Evolutionary conservation across 2,113 vertebrate genomes (phyloP).

Genomic region (Condylura cristata): DNA sequence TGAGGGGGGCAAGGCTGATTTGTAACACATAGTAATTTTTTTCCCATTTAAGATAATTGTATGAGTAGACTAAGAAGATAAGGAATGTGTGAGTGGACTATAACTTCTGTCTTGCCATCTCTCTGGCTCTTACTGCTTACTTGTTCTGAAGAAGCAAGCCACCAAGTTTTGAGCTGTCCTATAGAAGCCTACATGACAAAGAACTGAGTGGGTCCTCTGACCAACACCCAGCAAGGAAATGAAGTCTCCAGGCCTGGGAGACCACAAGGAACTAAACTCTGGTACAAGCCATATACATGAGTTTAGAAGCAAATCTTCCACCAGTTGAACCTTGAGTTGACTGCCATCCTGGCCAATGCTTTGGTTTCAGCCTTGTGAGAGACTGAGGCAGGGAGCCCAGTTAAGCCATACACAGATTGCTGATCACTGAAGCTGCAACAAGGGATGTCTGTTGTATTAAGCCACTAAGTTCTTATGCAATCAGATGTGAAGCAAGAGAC

Average conservation of each 20-base stretch:
- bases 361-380: background rate
- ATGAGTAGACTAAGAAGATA: too few relatives aligned
- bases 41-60: constrained; percentile 31
- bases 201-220: background rate
- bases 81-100: background rate
- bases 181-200: background rate
- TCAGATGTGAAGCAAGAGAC: background rate
- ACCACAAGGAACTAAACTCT: background rate
- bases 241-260: background rate
- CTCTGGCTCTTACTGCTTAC: background rate
- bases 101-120: background rate
- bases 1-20: background rate
- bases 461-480: background rate
- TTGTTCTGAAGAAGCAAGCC: background rate
- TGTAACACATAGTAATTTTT: constrained; percentile 4
- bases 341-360: background rate
- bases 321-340: background rate
- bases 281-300: background rate
- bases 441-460: constrained; percentile 23
- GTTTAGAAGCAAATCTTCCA: background rate
- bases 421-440: background rate
- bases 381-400: background rate
- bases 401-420: background rate
- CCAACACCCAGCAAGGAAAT: background rate
- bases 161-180: background rate